Conservation (phyloP, 2,113 vertebrate genomes). For the Sturnus vulgaris region DNA sequence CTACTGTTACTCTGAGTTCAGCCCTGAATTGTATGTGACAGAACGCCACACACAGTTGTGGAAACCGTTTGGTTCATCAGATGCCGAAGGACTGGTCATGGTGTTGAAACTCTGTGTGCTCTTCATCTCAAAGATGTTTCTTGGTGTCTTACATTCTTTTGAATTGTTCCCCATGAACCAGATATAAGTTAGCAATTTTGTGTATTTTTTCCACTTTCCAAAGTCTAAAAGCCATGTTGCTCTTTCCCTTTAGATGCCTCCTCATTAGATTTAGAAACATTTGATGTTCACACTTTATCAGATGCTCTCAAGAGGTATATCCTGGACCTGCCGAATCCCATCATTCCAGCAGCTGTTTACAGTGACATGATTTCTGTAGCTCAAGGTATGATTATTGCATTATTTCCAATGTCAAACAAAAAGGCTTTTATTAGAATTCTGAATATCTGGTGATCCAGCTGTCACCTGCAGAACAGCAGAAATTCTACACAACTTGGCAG, state of each 20-base stretch:
- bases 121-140: not conserved
- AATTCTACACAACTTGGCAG: not conserved
- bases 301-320: slow-evolving; percentile 90
- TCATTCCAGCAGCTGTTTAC: slow-evolving; percentile 83
- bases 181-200: not conserved
- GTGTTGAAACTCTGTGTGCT: not conserved
- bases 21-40: not conserved
- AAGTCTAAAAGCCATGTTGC: not conserved
- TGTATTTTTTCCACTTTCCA: not conserved
- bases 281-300: slow-evolving; percentile 84
- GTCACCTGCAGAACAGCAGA: not conserved
- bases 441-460: not conserved
- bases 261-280: slow-evolving; percentile 81
- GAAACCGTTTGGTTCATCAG: not conserved
- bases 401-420: not conserved
- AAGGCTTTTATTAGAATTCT: not conserved
- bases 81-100: not conserved
- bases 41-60: not conserved
- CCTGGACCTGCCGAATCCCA: slow-evolving; percentile 91
- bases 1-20: not conserved
- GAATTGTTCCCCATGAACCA: not conserved
- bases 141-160: not conserved
- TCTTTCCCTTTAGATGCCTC: slow-evolving; percentile 74
- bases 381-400: slow-evolving; percentile 76
- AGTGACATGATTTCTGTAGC: slow-evolving; percentile 84